phyloP scores from a whole-genome alignment of 2,797 vertebrate genomes.

The Leptoclinus maculatus region DNA sequence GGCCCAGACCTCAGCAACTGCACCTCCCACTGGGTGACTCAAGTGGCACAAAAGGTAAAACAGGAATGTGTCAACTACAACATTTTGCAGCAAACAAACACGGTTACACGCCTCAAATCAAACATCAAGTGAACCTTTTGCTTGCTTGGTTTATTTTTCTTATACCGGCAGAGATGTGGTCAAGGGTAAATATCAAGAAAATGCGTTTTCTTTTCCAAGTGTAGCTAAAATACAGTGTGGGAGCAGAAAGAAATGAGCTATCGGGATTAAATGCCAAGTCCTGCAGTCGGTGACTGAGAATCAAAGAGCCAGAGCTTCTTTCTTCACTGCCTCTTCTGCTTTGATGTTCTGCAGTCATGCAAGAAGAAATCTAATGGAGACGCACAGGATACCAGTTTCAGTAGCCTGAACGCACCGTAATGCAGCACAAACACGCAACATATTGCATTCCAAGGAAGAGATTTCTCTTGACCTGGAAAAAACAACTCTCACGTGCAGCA shows the following conservation, averaged over 20 bases:
- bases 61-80: constrained; percentile 42
- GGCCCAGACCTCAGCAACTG: constrained; percentile 99
- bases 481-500: constrained; percentile 17
- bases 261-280: constrained; percentile 44
- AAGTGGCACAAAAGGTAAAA: constrained; percentile 97
- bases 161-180: constrained; percentile 13
- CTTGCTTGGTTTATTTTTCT: constrained; percentile 28
- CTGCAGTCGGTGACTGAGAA: constrained; percentile 50
- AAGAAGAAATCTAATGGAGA: constrained; percentile 57
- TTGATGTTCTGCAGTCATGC: constrained; percentile 65
- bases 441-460: constrained; percentile 32
- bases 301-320: constrained; percentile 55
- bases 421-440: constrained; percentile 28
- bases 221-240: constrained; percentile 19
- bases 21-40: constrained; percentile 98
- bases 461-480: constrained; percentile 29
- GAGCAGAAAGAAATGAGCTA: constrained; percentile 39
- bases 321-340: constrained; percentile 50
- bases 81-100: constrained; percentile 35
- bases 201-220: constrained; percentile 1
- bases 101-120: constrained; percentile 2
- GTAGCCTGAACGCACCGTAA: constrained; percentile 24
- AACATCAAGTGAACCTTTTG: constrained; percentile 16
- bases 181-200: constrained; percentile 27
- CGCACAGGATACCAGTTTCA: constrained; percentile 32